Conservation (phyloP, 2,113 vertebrate genomes). For the Malaclemys terrapin region DNA sequence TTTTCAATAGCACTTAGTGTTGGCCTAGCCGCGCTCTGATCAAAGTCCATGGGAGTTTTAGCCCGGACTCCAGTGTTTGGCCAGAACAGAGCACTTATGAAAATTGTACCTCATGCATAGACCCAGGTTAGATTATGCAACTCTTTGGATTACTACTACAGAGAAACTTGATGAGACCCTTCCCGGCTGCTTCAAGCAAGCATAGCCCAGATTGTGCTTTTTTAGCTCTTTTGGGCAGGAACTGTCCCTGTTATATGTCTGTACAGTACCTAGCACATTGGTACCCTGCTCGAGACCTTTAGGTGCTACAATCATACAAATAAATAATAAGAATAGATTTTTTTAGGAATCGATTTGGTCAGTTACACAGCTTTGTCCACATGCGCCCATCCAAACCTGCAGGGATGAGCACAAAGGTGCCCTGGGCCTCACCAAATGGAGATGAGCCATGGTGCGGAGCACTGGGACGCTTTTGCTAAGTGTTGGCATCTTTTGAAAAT, state of each 20-base stretch:
- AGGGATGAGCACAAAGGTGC: not conserved
- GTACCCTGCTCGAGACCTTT: not conserved
- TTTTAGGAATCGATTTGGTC: not conserved
- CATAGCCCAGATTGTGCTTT: not conserved
- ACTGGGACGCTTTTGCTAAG: not conserved
- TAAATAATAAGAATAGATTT: too few species aligned
- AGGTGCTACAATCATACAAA: not conserved
- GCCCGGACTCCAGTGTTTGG: too few species aligned
- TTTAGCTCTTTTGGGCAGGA: not conserved
- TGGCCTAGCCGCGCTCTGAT: not conserved
- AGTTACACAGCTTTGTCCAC: not conserved
- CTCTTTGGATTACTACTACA: not conserved
- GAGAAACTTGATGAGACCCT: not conserved
- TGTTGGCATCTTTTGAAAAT: not conserved
- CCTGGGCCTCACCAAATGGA: not conserved
- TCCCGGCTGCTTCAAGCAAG: not conserved
- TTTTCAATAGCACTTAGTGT: not conserved
- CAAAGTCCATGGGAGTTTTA: not conserved
- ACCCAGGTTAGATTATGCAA: not conserved
- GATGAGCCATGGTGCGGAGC: not conserved
- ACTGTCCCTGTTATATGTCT: not conserved
- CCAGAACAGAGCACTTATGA: not conserved
- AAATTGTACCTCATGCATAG: not conserved
- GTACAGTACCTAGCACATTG: not conserved
- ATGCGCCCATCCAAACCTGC: not conserved